Base-by-base conservation (phyloP, 2,797 vertebrate species). In the Vespertilio murinus region DNA sequence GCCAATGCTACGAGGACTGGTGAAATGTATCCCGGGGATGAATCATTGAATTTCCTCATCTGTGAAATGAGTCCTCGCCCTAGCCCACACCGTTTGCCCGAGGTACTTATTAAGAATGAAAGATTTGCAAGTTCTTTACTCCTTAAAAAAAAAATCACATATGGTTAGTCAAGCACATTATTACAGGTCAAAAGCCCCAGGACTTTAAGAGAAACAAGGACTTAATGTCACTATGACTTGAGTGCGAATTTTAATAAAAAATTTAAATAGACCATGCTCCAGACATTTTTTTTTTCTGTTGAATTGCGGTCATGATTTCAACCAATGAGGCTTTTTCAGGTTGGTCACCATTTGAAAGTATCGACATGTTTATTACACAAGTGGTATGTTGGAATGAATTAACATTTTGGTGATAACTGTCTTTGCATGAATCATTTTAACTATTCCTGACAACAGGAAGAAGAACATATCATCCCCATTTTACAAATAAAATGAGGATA, bases 171-270 rank as follows among this genome's bases (percentile, higher is more conserved):
- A 74, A 40, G 93, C 81, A 95, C 81, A 92, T 93, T 92, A 88
- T 79, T 90, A 78, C 30, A 89, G 54, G 42, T 80, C 16, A 18
- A 80, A 74, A 59, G 54, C 30, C 18, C 64, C 35, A 56, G 45
- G 75, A 81, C 59, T 69, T 94, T 80, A 91, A 85, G 28, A 74
- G 49, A 89, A 89, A 74, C 0, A 0, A 89, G 28, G 40, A 33
- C 47, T 73, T 86, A 30, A 40, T 25, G 28, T n/a, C 14, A 12
- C 30, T 87, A 23, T 73, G 85, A 90, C 56, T 70, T 49, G 20
- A 96, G 38, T 82, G 47, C 73, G 16, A 92, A 92, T 93, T 64
- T 77, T 88, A 93, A 95, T 91, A 82, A 88, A 92, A 88, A 91
- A 71, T 30, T n/a, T 92, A 95, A 49, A 18, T 30, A 47, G 38